Evolutionary conservation across 2,888 invertebrate genomes (phyloP).

Genomic region (Lithophane leautieri): DNA sequence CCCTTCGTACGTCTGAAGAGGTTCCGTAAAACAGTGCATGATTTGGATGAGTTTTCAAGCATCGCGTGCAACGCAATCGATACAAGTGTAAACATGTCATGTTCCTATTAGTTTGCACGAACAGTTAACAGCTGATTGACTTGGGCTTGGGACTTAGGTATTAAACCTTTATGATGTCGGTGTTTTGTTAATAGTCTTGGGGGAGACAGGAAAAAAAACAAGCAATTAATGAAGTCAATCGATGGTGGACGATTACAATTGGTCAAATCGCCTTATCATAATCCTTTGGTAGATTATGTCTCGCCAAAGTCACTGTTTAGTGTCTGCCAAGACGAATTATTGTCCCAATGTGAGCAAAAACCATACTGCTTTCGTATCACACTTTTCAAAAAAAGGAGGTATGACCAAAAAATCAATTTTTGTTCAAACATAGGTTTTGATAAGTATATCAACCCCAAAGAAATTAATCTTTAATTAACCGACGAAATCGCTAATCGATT

Average conservation of each 20-base stretch:
- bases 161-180: not conserved
- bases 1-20: constrained; percentile 20
- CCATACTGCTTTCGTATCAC: too few species aligned
- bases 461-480: not conserved
- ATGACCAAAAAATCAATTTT: too few species aligned
- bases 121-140: constrained; percentile 30
- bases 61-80: constrained; percentile 59
- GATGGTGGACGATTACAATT: not conserved
- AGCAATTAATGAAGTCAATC: not conserved
- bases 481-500: not conserved
- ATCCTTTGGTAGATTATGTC: not conserved
- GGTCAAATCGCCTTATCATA: not conserved
- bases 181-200: not conserved
- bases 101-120: constrained; percentile 27
- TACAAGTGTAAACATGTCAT: constrained; percentile 51
- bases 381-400: too few species aligned
- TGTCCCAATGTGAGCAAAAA: too few species aligned
- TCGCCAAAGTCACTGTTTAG: not conserved
- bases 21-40: constrained; percentile 40
- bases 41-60: constrained; percentile 46
- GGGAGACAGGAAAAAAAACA: too few species aligned
- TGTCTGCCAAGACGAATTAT: not conserved
- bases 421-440: too few species aligned
- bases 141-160: not conserved
- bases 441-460: not conserved